Evolutionary conservation across 2,888 invertebrate species (phyloP), one percentile per base, ranked within the genome.

Genomic region (Diadegma fenestrale): DNA sequence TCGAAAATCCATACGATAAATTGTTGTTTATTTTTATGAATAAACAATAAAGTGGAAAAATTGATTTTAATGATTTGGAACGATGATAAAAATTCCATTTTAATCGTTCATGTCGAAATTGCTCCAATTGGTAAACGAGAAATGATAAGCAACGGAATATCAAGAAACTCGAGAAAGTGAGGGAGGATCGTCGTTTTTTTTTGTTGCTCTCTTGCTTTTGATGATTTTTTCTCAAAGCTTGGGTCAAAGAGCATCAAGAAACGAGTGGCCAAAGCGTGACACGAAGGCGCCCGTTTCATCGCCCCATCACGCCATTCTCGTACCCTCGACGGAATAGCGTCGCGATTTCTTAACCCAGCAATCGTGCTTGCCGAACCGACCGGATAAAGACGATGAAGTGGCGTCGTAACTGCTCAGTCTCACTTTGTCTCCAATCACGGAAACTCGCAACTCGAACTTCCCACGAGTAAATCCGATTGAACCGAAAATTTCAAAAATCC

Each of bases 361-460:
- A 48, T 64, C 64, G 88, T 87, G 87, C 84, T 87, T 76, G 85
- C 68, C 26, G 64, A 51, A 54, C 75, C 37, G 63, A 79, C 84
- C 87, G 88, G 88, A 92, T 92, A 92, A 91, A 92, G 87, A 88
- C 87, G 89, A 89, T 90, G 90, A 89, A 90, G 89, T 88, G 84
- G 82, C 89, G 84, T 64, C 86, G 88, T 88, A 81, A 86, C 76
- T 71, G 86, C 82, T 91, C 92, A 91, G 92, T 92, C 85, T 82
- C 81, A 85, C 71, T 64, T 63, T 33, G 78, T 41, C 80, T 17
- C 43, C 58, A 83, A 80, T 61, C 81, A 73, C 81, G 80, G 30
- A 80, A 76, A 72, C 45, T 58, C 54, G 33, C 5, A 51, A 22
- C 22, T 37, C 17, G 41, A 7, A 33, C 48, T 64, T 37, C 19